Conservation (phyloP, 2,113 vertebrate species). For the Xenopus laevis region DNA sequence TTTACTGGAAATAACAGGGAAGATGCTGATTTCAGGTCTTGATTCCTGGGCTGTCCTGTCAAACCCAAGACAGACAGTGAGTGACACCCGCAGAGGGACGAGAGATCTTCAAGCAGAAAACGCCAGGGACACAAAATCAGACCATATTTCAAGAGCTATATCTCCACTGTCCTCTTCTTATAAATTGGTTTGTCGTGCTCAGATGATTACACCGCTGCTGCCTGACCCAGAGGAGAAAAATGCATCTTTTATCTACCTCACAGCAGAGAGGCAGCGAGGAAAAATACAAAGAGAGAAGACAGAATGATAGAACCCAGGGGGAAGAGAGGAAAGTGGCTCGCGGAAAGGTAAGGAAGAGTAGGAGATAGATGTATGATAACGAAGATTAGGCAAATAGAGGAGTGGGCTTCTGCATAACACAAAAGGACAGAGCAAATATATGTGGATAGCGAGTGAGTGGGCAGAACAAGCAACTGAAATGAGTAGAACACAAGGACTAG, state of each 20-base stretch:
- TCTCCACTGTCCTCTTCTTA: conserved; percentile 40
- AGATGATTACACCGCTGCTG: conserved; percentile 45
- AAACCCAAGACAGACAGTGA: conserved; percentile 24
- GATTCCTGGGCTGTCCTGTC: conserved; percentile 27
- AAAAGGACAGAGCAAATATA: no score
- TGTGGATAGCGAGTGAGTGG: no score
- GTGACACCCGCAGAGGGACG: conserved; percentile 21
- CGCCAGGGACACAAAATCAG: conserved; percentile 31
- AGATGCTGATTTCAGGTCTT: background rate
- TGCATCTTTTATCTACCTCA: conserved; percentile 43
- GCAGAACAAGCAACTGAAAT: no score
- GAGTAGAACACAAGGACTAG: no score
- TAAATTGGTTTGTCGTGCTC: conserved; percentile 44
- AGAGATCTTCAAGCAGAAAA: conserved; percentile 39
- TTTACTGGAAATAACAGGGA: conserved; percentile 2
- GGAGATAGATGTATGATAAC: conserved; percentile 19
- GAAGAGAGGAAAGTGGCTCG: conserved; percentile 11
- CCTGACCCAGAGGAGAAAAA: conserved; percentile 42
- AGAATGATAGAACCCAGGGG: conserved; percentile 31
- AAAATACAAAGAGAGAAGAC: conserved; percentile 17
- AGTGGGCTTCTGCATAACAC: background rate
- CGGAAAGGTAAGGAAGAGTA: conserved; percentile 4
- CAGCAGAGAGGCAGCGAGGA: conserved; percentile 26
- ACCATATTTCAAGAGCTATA: conserved; percentile 44
- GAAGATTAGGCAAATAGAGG: background rate